phyloP scores from a whole-genome alignment of 1,140 invertebrate species.

The Anastrepha ludens region DNA sequence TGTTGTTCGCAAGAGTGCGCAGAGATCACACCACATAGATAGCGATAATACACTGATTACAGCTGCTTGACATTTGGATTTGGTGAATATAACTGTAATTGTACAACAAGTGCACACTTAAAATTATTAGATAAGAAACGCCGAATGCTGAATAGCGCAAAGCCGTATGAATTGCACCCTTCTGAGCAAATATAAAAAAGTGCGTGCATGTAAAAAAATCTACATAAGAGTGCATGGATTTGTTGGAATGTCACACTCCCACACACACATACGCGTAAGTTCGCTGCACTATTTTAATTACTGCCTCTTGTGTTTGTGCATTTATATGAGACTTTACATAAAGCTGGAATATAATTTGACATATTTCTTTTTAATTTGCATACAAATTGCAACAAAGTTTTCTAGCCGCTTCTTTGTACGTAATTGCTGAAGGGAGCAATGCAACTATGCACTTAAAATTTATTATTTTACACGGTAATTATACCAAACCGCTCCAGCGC shows the following conservation, averaged over 20 bases:
- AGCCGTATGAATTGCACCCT: neutral
- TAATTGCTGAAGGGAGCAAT: slow-evolving; percentile 44
- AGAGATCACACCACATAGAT: neutral
- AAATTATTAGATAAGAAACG: slow-evolving; percentile 22
- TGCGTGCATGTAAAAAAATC: neutral
- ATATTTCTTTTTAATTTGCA: slow-evolving; percentile 52
- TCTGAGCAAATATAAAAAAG: neutral
- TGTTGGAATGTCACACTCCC: neutral
- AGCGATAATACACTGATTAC: slow-evolving; percentile 35
- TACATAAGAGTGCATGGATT: neutral
- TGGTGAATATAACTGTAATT: slow-evolving; percentile 2
- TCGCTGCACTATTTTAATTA: slow-evolving; percentile 48
- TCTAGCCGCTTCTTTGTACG: neutral
- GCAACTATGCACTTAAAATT: slow-evolving; percentile 40
- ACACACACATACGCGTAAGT: neutral
- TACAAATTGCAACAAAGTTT: slow-evolving; percentile 49
- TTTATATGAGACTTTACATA: neutral
- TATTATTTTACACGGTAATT: slow-evolving; percentile 32
- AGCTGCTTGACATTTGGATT: slow-evolving; percentile 6
- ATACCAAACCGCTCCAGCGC: slow-evolving; percentile 16
- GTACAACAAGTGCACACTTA: slow-evolving; percentile 36
- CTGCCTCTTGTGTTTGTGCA: neutral
- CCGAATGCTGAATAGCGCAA: neutral
- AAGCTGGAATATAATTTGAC: slow-evolving; percentile 2
- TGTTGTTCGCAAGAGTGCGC: neutral